These are phyloP conservation scores for Gymnocypris eckloni DNA, from an alignment of 2,797 vertebrate genomes.

Conservation along the genomic window DNA sequence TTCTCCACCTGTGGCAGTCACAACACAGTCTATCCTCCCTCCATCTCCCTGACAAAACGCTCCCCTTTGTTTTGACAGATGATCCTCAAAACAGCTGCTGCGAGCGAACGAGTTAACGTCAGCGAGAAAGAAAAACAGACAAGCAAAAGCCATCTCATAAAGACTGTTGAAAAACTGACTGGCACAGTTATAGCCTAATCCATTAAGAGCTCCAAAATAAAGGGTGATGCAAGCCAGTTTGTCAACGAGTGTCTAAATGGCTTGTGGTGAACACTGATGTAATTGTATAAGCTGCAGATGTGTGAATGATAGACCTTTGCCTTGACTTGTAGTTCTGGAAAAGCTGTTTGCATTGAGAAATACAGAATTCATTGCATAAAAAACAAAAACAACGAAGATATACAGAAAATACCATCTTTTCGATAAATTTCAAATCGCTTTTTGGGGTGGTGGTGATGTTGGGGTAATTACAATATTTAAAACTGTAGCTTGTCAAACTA, in stretches of 20 bases:
- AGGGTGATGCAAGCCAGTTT: constrained; percentile 77
- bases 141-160: constrained; percentile 69
- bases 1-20: constrained; percentile 79
- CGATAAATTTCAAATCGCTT: neutral
- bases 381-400: neutral
- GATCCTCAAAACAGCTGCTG: constrained; percentile 79
- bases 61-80: constrained; percentile 83
- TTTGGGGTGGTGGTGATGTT: neutral
- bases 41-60: constrained; percentile 66
- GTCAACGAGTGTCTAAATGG: constrained; percentile 80
- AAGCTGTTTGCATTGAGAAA: constrained; percentile 20
- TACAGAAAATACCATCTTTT: constrained; percentile 6
- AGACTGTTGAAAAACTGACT: constrained; percentile 70
- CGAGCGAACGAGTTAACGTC: constrained; percentile 65
- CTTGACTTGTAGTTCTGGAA: constrained; percentile 66
- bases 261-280: constrained; percentile 73
- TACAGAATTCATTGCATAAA: neutral
- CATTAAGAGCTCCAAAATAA: constrained; percentile 81
- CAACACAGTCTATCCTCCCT: constrained; percentile 68
- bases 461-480: neutral
- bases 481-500: neutral
- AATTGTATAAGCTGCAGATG: constrained; percentile 73
- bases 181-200: constrained; percentile 84
- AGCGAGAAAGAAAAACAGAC: constrained; percentile 31
- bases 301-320: constrained; percentile 71